A percentile compares a stretch with the other conserved stretches of the same genome.
phyloP scores from a whole-genome alignment of 2,888 invertebrate species.

The Graphium colonna region DNA sequence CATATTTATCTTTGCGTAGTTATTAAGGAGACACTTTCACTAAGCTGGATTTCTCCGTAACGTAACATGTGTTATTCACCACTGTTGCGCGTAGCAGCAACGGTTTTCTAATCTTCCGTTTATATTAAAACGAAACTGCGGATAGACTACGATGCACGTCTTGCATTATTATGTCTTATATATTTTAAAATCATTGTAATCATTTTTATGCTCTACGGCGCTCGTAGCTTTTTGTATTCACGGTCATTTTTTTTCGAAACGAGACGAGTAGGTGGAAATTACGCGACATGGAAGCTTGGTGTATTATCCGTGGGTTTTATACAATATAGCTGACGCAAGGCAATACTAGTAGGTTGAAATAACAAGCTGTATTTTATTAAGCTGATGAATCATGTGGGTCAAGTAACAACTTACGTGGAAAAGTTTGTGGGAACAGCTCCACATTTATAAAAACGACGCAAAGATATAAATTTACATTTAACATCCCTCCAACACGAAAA shows the following conservation, averaged over 20 bases:
- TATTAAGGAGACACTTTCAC: conserved; percentile 55
- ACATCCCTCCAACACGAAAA: no score
- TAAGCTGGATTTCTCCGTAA: conserved; percentile 62
- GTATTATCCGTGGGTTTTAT: conserved; percentile 10
- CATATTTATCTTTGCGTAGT: conserved; percentile 15
- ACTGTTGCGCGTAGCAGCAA: conserved; percentile 41
- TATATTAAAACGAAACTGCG: conserved; percentile 12
- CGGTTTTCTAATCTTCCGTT: conserved; percentile 24
- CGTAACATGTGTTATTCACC: conserved; percentile 54
- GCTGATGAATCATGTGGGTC: conserved; percentile 32
- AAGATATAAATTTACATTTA: no score
- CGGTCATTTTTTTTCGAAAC: conserved; percentile 3
- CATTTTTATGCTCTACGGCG: no score
- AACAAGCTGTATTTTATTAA: conserved; percentile 25
- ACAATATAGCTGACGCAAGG: conserved; percentile 30
- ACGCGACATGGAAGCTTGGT: conserved; percentile 10
- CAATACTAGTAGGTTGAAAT: conserved; percentile 33
- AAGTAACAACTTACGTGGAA: conserved; percentile 22
- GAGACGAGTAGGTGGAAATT: conserved; percentile 8
- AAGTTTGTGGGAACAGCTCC: conserved; percentile 13
- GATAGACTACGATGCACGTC: not conserved
- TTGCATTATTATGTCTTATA: not conserved
- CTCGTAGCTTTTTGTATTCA: conserved; percentile 1
- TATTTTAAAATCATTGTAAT: conserved; percentile 3
- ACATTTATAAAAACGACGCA: no score